Conservation (phyloP, 1,140 invertebrate species). For the Oedothorax gibbosus region DNA sequence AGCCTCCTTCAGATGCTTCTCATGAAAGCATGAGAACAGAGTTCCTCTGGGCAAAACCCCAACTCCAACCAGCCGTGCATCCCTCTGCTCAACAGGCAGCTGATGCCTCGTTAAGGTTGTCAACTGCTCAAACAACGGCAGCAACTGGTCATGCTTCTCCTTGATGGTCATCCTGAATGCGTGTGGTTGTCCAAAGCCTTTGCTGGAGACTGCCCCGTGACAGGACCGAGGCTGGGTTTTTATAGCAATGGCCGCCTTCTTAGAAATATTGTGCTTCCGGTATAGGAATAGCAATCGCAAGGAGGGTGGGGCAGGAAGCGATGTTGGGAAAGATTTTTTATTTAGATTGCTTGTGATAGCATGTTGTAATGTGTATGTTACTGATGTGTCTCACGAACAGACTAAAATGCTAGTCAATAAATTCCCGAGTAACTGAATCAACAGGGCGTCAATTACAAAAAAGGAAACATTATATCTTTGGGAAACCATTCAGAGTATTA, state of each 20-base stretch:
- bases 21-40: conserved; percentile 66
- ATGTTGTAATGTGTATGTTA: too few species aligned
- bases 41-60: conserved; percentile 50
- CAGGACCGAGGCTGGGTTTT: neutral
- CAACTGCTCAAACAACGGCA: conserved; percentile 51
- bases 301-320: conserved; percentile 21
- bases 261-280: conserved; percentile 25
- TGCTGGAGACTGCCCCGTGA: conserved; percentile 15
- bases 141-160: conserved; percentile 45
- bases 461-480: too few species aligned
- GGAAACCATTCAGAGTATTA: too few species aligned
- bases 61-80: conserved; percentile 39
- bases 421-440: too few species aligned
- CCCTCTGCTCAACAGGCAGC: conserved; percentile 40
- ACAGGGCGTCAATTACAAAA: too few species aligned
- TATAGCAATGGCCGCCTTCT: neutral
- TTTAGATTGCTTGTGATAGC: too few species aligned
- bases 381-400: too few species aligned
- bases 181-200: conserved; percentile 13
- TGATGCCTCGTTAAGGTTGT: conserved; percentile 39
- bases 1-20: conserved; percentile 65
- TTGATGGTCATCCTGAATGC: conserved; percentile 43
- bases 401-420: too few species aligned
- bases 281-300: conserved; percentile 16
- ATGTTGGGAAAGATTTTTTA: neutral